phyloP scores from a whole-genome alignment of 2,113 vertebrate genomes.

The Melanocharis versteri region DNA sequence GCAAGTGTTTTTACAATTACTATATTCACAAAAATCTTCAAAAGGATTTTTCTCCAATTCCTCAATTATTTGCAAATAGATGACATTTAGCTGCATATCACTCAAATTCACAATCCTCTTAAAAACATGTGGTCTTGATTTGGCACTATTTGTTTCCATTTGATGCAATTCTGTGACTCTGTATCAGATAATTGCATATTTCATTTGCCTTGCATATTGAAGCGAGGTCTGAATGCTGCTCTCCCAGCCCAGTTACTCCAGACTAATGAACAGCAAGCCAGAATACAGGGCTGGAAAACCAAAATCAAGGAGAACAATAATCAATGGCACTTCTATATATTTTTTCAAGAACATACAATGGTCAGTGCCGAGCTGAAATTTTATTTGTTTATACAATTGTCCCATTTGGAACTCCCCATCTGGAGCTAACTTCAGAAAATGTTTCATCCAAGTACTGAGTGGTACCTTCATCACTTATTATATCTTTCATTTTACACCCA shows the following conservation, averaged over 20 bases:
- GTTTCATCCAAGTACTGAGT: background rate
- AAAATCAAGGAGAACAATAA: slow-evolving; percentile 1
- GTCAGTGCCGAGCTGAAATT: background rate
- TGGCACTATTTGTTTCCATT: slow-evolving; percentile 24
- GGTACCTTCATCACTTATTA: slow-evolving; percentile 15
- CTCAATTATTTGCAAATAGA: slow-evolving; percentile 10
- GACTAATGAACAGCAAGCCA: background rate
- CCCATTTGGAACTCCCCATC: background rate
- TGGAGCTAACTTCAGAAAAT: background rate
- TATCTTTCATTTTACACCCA: slow-evolving; percentile 52
- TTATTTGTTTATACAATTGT: background rate
- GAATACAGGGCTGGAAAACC: background rate
- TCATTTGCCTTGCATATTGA: slow-evolving; percentile 20
- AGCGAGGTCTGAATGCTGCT: background rate
- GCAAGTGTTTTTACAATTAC: slow-evolving; percentile 29
- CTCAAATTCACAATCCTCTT: slow-evolving; percentile 31
- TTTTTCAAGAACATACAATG: background rate
- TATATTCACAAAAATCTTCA: slow-evolving; percentile 11
- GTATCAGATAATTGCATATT: slow-evolving; percentile 42
- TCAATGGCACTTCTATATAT: background rate
- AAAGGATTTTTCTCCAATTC: slow-evolving; percentile 29
- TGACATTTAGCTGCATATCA: slow-evolving; percentile 43
- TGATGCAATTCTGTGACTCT: slow-evolving; percentile 32
- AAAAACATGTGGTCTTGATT: slow-evolving; percentile 51
- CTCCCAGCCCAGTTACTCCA: background rate